phyloP scores from a whole-genome alignment of 1,140 invertebrate genomes.

The Pseudomyrmex pallidus region DNA sequence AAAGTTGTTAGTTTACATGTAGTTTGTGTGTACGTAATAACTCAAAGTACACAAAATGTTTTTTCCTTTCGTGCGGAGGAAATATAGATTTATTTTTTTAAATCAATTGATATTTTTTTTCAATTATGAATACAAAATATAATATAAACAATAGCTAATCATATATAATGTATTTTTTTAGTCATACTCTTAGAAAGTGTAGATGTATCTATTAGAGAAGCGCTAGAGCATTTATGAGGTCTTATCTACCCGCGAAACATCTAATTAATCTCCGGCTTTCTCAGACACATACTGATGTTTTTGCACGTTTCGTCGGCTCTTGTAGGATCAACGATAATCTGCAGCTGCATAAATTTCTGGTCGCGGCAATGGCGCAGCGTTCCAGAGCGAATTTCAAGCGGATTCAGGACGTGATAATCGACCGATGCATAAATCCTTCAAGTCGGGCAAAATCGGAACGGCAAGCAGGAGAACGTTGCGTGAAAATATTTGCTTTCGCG shows the following conservation, averaged over 20 bases:
- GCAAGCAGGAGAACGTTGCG: conserved; percentile 49
- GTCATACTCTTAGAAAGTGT: neutral
- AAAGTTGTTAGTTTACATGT: neutral
- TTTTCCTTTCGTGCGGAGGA: no score
- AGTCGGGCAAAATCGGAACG: conserved; percentile 30
- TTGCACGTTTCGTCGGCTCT: conserved; percentile 37
- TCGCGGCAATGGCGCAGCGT: conserved; percentile 10
- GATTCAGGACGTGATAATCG: conserved; percentile 61
- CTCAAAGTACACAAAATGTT: no score
- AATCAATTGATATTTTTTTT: neutral
- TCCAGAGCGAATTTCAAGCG: conserved; percentile 55
- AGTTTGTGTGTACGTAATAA: no score
- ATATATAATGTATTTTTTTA: no score
- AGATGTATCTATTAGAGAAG: neutral
- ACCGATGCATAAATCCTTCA: conserved; percentile 63
- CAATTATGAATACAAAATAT: neutral
- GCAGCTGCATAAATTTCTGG: conserved; percentile 61
- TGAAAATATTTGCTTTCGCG: conserved; percentile 45
- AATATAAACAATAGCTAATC: neutral
- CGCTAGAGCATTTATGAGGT: conserved; percentile 1
- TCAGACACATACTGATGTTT: conserved; percentile 27
- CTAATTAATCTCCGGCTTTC: conserved; percentile 40
- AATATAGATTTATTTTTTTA: no score
- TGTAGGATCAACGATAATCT: conserved; percentile 60
- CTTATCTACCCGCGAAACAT: conserved; percentile 21